Evolutionary conservation across 2,888 invertebrate genomes (phyloP).

Genomic region (Callimorpha dominula): DNA sequence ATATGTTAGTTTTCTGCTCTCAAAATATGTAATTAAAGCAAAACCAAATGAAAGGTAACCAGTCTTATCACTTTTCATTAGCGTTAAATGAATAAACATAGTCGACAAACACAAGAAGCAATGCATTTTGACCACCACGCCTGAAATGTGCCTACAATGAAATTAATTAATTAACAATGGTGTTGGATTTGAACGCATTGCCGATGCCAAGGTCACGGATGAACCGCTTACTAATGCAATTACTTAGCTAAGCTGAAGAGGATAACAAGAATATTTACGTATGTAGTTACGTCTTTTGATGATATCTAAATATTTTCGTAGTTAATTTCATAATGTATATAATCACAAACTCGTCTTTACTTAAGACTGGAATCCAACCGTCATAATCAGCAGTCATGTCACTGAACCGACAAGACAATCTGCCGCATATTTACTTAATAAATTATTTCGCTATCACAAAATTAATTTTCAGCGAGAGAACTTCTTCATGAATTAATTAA

Average conservation of each 20-base stretch:
- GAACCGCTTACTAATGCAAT: not conserved
- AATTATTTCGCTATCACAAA: slow-evolving; percentile 7
- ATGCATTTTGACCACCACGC: too few species aligned
- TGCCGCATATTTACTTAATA: slow-evolving; percentile 8
- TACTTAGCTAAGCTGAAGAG: not conserved
- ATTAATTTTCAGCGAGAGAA: slow-evolving; percentile 8
- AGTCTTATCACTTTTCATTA: too few species aligned
- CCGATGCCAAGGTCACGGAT: not conserved
- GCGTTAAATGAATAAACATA: too few species aligned
- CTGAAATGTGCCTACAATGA: not conserved
- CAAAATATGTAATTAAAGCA: too few species aligned
- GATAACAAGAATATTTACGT: not conserved
- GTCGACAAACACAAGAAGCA: too few species aligned
- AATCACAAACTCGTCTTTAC: not conserved
- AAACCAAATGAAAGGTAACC: too few species aligned
- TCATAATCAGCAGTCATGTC: slow-evolving; percentile 1
- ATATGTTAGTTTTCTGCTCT: too few species aligned
- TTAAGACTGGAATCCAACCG: not conserved
- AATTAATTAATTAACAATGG: not conserved
- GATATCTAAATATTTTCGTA: too few species aligned
- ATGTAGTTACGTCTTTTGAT: not conserved
- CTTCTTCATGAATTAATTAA: slow-evolving; percentile 11
- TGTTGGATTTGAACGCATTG: not conserved
- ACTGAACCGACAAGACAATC: not conserved
- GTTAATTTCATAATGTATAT: not conserved